Base-by-base conservation (phyloP, 2,888 invertebrate species). In the Dryadula phaetusa region DNA sequence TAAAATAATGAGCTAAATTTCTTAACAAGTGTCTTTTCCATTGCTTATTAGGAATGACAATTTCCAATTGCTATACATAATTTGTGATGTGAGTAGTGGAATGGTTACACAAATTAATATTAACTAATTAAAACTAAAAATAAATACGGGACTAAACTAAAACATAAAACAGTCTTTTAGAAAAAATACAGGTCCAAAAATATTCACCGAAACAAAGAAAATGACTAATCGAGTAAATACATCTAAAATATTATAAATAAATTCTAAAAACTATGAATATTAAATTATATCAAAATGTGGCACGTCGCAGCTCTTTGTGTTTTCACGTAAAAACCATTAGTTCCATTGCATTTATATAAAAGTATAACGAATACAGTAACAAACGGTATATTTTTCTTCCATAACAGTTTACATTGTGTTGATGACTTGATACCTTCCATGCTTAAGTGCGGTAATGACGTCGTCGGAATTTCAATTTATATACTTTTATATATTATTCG, bases 11-110 rank as follows among this genome's bases (percentile, higher is more conserved):
- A 12, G 12, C 12, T 12, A 37, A 1, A 37, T 37, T 37, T 37
- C 37, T 37, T 37, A 12, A 37, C 1, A 37, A 37, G 8, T 32
- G 52, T 52, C 52, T 52, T 52, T 52, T 22, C 4, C 20, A 20
- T 22, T 16, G 16, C 52, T 16, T 28, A n/a, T 10, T 25, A 28
- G 52, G 52, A 28, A 52, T 52, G 16, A 5, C 52, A 28, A 28
- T 28, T 10, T 8, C n/a, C 16, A 49, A 49, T 28, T 25, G n/a
- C n/a, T n/a, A n/a, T 16, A 14, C 0, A 3, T 22, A 5, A 54
- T n/a, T 16, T 76, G 78, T 77, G 76, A 76, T 75, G 72, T 66
- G 54, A 67, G 60, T 72, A 75, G 75, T 73, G 72, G 72, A 70
- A 72, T 56, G 63, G 32, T 64, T 65, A 64, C 12, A 68, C n/a